Conservation (phyloP, 2,797 vertebrate species). For the Alexandromys oeconomus region DNA sequence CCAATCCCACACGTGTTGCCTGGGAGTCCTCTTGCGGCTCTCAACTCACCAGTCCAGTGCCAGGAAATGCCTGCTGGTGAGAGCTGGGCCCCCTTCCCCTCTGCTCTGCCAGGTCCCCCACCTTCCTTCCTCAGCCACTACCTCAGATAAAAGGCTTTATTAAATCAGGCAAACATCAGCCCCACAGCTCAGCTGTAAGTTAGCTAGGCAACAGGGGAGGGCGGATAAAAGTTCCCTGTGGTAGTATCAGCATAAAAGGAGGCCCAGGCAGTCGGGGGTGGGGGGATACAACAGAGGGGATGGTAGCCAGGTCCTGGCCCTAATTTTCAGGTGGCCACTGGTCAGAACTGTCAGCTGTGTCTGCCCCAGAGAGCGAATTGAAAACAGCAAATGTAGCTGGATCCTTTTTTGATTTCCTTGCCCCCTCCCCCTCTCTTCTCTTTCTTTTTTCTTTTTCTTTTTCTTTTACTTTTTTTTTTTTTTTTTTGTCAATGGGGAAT, state of each 20-base stretch:
- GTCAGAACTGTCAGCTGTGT: slow-evolving; percentile 81
- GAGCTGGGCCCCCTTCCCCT: not conserved
- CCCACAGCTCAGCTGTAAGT: not conserved
- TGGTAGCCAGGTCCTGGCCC: not conserved
- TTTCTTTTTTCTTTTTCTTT: not conserved
- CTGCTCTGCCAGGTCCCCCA: not conserved
- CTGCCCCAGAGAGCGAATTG: slow-evolving; percentile 84
- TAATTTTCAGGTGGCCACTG: slow-evolving; percentile 84
- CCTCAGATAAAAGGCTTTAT: slow-evolving; percentile 76
- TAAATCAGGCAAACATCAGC: slow-evolving; percentile 69
- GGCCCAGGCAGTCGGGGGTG: not conserved
- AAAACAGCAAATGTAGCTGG: slow-evolving; percentile 84
- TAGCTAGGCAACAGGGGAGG: slow-evolving; percentile 32
- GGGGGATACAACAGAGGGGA: not conserved
- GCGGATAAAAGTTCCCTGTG: slow-evolving; percentile 60
- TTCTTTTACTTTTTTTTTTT: not conserved
- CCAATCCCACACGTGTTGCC: not conserved
- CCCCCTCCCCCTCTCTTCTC: not conserved
- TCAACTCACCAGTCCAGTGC: not conserved
- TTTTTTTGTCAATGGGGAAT: slow-evolving; percentile 84
- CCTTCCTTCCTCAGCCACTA: slow-evolving; percentile 51
- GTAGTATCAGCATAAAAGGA: slow-evolving; percentile 48
- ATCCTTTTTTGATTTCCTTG: slow-evolving; percentile 70
- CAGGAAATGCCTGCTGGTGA: not conserved
- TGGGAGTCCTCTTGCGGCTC: not conserved